A percentile compares a stretch with the other conserved stretches of the same genome.
Conservation (phyloP, 2,888 invertebrate genomes). For the Drosophila dives region DNA sequence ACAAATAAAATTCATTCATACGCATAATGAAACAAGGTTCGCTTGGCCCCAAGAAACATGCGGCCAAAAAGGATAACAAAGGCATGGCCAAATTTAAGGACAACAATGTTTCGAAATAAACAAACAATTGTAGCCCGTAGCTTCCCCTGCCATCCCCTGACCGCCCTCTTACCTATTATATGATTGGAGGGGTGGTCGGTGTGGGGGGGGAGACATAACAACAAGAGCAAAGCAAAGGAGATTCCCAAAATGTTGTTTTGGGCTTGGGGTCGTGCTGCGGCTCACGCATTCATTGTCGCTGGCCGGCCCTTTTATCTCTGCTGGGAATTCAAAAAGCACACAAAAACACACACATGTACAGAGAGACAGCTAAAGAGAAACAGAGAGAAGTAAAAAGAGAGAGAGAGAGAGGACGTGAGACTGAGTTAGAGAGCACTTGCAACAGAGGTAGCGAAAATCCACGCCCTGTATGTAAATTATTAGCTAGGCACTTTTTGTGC, state of each 20-base stretch:
- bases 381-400: constrained; percentile 8
- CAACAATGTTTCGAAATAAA: constrained; percentile 80
- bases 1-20: constrained; percentile 81
- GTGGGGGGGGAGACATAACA: constrained; percentile 5
- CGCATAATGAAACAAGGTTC: constrained; percentile 76
- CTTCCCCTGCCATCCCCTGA: constrained; percentile 14
- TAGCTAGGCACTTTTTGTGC: constrained; percentile 79
- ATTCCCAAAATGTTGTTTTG: constrained; percentile 45
- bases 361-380: constrained; percentile 12
- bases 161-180: not conserved
- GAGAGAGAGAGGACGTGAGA: constrained; percentile 16
- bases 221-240: constrained; percentile 25
- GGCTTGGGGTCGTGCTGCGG: constrained; percentile 32
- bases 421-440: constrained; percentile 15
- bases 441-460: constrained; percentile 72
- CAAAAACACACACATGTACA: constrained; percentile 16
- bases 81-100: constrained; percentile 72
- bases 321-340: constrained; percentile 46
- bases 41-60: constrained; percentile 51
- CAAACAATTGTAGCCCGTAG: constrained; percentile 74
- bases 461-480: constrained; percentile 83
- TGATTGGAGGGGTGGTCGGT: not conserved
- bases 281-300: constrained; percentile 60
- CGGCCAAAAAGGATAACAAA: constrained; percentile 69
- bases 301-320: constrained; percentile 62